Conservation (phyloP, 1,140 invertebrate species). For the Zeugodacus cucurbitae region DNA sequence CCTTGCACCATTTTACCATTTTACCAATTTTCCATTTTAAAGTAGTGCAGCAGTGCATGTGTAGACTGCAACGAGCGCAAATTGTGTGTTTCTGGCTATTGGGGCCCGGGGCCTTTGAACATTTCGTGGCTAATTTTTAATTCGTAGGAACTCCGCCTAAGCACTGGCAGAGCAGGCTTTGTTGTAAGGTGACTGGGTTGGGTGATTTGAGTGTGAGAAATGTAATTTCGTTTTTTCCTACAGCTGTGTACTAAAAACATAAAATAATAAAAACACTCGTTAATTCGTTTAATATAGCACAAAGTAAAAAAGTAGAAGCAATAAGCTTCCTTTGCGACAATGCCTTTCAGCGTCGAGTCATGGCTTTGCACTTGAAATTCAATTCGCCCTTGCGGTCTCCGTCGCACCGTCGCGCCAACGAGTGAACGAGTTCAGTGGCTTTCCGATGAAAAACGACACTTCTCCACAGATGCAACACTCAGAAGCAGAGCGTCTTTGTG, state of each 20-base stretch:
- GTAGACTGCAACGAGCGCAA: neutral
- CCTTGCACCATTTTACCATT: neutral
- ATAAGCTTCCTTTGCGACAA: neutral
- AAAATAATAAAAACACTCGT: no score
- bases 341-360: neutral
- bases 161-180: neutral
- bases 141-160: neutral
- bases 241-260: neutral
- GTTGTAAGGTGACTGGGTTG: neutral
- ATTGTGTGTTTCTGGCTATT: neutral
- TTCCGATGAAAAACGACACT: neutral
- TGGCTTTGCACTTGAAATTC: neutral
- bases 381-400: neutral
- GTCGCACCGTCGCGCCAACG: neutral
- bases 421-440: neutral
- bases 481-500: neutral
- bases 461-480: neutral
- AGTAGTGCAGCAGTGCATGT: constrained; percentile 24
- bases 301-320: neutral
- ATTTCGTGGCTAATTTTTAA: constrained; percentile 22
- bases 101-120: neutral
- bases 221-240: neutral
- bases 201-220: neutral
- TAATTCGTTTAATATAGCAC: no score
- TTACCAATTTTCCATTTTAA: neutral